These are phyloP conservation scores for Eclectus roratus DNA, from an alignment of 2,113 vertebrate genomes.

Conservation along the genomic window DNA sequence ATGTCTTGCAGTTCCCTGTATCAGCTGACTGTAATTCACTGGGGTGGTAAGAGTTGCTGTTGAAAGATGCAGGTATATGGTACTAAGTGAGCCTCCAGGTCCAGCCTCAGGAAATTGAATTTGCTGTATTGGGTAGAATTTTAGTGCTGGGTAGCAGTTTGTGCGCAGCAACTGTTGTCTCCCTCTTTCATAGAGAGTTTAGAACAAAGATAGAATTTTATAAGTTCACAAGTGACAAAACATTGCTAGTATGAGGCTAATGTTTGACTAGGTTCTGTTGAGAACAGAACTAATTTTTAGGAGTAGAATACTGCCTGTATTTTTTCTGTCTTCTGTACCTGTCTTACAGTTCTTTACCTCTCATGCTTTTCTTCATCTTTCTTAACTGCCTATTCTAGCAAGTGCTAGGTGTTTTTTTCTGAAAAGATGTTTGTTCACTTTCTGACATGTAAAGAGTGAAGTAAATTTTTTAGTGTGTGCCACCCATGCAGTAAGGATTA, in stretches of 20 bases:
- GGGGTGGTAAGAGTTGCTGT: neutral
- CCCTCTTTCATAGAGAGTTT: neutral
- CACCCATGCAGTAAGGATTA: neutral
- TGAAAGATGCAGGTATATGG: neutral
- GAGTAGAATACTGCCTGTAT: neutral
- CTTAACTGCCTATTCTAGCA: neutral
- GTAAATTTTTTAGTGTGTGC: neutral
- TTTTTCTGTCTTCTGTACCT: neutral
- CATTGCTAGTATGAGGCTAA: neutral
- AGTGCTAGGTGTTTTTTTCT: neutral
- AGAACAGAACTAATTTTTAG: neutral
- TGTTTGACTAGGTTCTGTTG: neutral
- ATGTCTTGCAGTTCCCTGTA: neutral
- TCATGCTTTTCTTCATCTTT: neutral
- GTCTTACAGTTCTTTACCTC: neutral
- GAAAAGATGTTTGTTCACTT: neutral
- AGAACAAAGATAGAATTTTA: neutral
- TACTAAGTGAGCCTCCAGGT: neutral
- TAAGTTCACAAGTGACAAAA: neutral
- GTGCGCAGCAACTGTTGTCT: neutral
- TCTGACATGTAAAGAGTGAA: neutral
- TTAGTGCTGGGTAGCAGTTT: neutral
- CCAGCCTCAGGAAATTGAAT: neutral
- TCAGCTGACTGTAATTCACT: neutral
- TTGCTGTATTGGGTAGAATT: neutral